These are phyloP conservation scores for Netelia inedita DNA, from an alignment of 2,888 invertebrate genomes.

Conservation along the genomic window DNA sequence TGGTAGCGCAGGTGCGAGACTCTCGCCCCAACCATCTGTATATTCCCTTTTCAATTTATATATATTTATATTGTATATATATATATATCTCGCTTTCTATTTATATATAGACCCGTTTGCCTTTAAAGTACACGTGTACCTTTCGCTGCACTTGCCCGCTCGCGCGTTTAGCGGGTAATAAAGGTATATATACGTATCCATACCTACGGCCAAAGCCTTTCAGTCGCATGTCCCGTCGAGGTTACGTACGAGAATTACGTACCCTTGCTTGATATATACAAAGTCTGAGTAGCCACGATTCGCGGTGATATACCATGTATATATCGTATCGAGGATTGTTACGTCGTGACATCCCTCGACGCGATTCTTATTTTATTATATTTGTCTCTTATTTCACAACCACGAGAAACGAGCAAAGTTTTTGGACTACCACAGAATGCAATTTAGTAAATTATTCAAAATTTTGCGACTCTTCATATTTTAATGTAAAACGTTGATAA, in stretches of 20 bases:
- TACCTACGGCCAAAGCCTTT: constrained; percentile 34
- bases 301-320: not conserved
- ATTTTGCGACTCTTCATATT: too few species aligned
- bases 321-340: not conserved
- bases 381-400: too few species aligned
- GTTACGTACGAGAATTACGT: constrained; percentile 31
- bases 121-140: constrained; percentile 56
- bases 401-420: too few species aligned
- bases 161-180: not conserved
- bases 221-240: constrained; percentile 30
- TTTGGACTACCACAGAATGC: too few species aligned
- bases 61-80: not conserved
- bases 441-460: too few species aligned
- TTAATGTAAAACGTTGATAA: too few species aligned
- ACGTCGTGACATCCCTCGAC: too few species aligned
- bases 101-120: constrained; percentile 29
- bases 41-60: constrained; percentile 8
- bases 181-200: not conserved
- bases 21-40: constrained; percentile 10
- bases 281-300: not conserved
- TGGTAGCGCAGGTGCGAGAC: constrained; percentile 63
- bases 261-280: not conserved
- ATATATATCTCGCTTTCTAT: not conserved
- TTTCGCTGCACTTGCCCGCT: constrained; percentile 27
- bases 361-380: too few species aligned